These are phyloP conservation scores for Misgurnus anguillicaudatus DNA, from an alignment of 2,113 vertebrate genomes.

Conservation along the genomic window DNA sequence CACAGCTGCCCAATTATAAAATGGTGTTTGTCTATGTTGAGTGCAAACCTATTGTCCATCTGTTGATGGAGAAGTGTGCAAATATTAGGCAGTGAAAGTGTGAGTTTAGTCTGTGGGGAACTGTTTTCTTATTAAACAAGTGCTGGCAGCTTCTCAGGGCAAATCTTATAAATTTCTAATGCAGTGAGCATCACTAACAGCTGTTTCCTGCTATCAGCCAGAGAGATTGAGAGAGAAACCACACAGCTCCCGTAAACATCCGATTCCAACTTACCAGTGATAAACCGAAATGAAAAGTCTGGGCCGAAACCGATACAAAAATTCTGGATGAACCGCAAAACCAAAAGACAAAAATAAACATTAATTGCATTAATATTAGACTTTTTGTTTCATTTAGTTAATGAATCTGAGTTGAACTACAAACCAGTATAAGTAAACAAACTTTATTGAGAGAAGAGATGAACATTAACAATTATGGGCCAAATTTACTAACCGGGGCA, in stretches of 20 bases:
- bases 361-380: no score
- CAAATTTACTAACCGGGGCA: no score
- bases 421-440: no score
- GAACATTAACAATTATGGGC: no score
- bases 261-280: neutral
- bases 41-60: constrained; percentile 22
- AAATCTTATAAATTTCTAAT: constrained; percentile 57
- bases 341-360: no score
- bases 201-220: constrained; percentile 41
- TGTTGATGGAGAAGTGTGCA: constrained; percentile 32
- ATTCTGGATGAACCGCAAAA: no score
- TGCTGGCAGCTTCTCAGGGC: constrained; percentile 25
- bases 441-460: no score
- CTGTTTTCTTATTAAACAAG: constrained; percentile 54
- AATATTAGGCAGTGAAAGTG: constrained; percentile 52
- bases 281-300: no score
- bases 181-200: constrained; percentile 49
- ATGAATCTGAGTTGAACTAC: no score
- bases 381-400: no score
- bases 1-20: constrained; percentile 25
- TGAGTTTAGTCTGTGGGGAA: constrained; percentile 49
- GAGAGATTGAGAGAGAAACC: constrained; percentile 2
- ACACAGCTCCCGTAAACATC: constrained; percentile 9
- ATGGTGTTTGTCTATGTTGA: constrained; percentile 21
- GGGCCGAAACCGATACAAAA: no score